phyloP scores from a whole-genome alignment of 1,140 invertebrate genomes.

The Brachionus paranguensis region DNA sequence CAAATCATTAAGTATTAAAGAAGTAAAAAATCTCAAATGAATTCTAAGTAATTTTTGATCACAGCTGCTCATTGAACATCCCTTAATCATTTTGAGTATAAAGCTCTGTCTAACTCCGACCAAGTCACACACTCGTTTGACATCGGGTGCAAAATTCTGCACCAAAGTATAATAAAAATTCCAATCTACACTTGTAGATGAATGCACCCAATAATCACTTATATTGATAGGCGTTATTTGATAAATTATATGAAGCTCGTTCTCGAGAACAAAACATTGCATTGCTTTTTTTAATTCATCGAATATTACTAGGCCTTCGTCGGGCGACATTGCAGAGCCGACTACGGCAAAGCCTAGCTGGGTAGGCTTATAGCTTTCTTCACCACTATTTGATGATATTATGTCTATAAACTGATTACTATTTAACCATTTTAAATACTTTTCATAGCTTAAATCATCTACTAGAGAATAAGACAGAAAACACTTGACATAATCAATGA shows the following conservation, averaged over 20 bases:
- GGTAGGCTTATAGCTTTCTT: slow-evolving; percentile 59
- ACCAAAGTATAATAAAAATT: slow-evolving; percentile 28
- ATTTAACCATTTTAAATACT: slow-evolving; percentile 44
- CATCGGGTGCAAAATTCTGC: slow-evolving; percentile 62
- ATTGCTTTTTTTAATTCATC: slow-evolving; percentile 82
- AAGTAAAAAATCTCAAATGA: slow-evolving; percentile 73
- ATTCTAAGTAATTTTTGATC: background rate
- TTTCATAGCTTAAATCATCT: slow-evolving; percentile 34
- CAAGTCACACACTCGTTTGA: slow-evolving; percentile 78
- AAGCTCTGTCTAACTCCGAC: slow-evolving; percentile 85
- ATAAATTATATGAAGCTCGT: slow-evolving; percentile 89
- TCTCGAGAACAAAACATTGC: slow-evolving; percentile 81
- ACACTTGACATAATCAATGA: slow-evolving; percentile 65
- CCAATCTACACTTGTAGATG: slow-evolving; percentile 33
- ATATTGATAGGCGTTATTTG: slow-evolving; percentile 59
- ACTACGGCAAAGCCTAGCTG: slow-evolving; percentile 82
- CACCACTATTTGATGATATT: background rate
- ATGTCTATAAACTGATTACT: slow-evolving; percentile 45
- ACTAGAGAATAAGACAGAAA: background rate
- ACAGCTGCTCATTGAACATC: slow-evolving; percentile 59
- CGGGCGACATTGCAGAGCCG: slow-evolving; percentile 81
- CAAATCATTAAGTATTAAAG: slow-evolving; percentile 82
- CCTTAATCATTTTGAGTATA: slow-evolving; percentile 70
- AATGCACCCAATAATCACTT: slow-evolving; percentile 37
- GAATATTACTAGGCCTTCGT: slow-evolving; percentile 79